Evolutionary conservation across 2,797 vertebrate genomes (phyloP).

Genomic region (Centroberyx gerrardi): DNA sequence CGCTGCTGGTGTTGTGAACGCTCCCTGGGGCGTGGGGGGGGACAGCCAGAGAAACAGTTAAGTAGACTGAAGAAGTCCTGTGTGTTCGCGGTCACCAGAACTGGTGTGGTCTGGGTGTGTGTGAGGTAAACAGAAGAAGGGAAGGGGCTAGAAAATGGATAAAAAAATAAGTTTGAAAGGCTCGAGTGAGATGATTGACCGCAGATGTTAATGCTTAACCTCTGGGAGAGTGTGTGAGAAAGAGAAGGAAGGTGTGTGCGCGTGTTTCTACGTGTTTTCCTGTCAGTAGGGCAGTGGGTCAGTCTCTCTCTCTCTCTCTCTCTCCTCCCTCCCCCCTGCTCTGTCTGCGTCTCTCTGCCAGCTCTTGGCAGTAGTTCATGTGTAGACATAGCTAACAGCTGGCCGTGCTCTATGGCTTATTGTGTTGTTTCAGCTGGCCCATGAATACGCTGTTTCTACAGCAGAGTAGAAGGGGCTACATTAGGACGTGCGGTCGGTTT

Average conservation of each 20-base stretch:
- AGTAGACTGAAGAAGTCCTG: conserved; percentile 5
- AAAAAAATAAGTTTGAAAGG: conserved; percentile 12
- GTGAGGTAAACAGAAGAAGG: neutral
- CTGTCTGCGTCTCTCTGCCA: conserved; percentile 28
- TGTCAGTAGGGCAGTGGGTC: conserved; percentile 66
- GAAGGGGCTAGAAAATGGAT: neutral
- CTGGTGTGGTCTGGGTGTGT: neutral
- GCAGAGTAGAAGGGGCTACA: conserved; percentile 16
- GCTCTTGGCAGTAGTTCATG: conserved; percentile 44
- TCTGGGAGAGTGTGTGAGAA: conserved; percentile 12
- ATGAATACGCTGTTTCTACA: conserved; percentile 44
- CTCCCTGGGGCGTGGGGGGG: conserved; percentile 4
- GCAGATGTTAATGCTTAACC: conserved; percentile 63
- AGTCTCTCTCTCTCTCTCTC: neutral
- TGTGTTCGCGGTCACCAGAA: neutral
- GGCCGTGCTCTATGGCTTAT: conserved; percentile 28
- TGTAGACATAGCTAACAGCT: conserved; percentile 52
- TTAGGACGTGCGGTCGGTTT: conserved; percentile 13
- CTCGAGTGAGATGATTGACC: conserved; percentile 39
- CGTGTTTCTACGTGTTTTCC: conserved; percentile 37
- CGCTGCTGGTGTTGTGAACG: neutral
- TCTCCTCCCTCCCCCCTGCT: neutral
- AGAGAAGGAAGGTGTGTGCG: conserved; percentile 30
- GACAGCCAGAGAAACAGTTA: too few relatives aligned
- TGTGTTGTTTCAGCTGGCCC: conserved; percentile 53